Percentiles rank a stretch among this genome's conserved stretches.
Conservation (phyloP, 2,888 invertebrate species). For the Caenorhabditis sp. region DNA sequence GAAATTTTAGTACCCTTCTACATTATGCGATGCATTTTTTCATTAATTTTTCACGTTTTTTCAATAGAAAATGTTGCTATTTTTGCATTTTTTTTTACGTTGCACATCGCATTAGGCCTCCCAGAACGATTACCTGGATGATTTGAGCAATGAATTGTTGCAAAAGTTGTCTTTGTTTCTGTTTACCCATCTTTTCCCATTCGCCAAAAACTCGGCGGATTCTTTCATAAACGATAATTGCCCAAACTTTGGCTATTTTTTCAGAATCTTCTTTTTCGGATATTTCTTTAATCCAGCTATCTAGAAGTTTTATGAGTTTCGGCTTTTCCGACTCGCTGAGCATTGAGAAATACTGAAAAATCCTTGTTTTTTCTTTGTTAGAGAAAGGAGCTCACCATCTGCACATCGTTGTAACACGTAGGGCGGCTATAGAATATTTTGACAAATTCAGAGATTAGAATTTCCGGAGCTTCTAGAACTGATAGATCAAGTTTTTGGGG, state of each 20-base stretch:
- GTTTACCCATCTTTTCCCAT: conserved; percentile 13
- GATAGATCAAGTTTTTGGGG: background rate
- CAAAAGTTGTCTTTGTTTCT: conserved; percentile 14
- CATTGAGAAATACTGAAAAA: conserved; percentile 20
- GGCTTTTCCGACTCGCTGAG: conserved; percentile 14
- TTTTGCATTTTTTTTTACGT: too few species aligned
- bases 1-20: too few species aligned
- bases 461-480: conserved; percentile 24
- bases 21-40: too few species aligned
- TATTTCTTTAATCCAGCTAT: conserved; percentile 18
- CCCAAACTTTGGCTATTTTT: conserved; percentile 35
- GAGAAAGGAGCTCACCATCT: conserved; percentile 17
- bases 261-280: conserved; percentile 10
- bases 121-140: conserved; percentile 28
- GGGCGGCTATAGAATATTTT: conserved; percentile 84
- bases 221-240: conserved; percentile 20
- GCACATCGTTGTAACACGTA: conserved; percentile 82
- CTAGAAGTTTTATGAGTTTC: conserved; percentile 7
- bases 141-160: conserved; percentile 40
- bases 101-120: too few species aligned
- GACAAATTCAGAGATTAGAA: conserved; percentile 81
- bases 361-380: background rate
- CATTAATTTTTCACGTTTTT: too few species aligned
- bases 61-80: too few species aligned
- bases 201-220: conserved; percentile 30